Evolutionary conservation across 2,797 vertebrate genomes (phyloP), one percentile per base, ranked within the genome.

Genomic region (Sebastes hopkinsi): DNA sequence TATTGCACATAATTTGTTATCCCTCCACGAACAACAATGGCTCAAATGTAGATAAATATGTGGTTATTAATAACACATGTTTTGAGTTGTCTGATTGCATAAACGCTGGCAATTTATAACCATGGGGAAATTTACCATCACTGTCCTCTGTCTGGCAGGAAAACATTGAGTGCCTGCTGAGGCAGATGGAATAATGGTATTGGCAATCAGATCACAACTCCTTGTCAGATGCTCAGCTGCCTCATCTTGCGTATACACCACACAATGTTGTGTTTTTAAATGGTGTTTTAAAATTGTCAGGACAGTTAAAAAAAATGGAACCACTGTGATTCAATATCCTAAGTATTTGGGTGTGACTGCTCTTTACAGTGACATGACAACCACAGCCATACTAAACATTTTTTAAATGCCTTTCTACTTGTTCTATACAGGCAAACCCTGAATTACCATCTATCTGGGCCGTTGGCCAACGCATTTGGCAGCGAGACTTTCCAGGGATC

Each of bases 381-480:
- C 20, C 16, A 7, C 27, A 32, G 67, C 34, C 3, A 52, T 42
- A 2, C 25, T 65, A 8, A 81, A 46, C 2, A 10, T 46, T 76
- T 82, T 22, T 77, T 14, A 81, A 30, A 72, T 69, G 34, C 29
- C 27, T 83, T 29, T 79, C 22, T 25, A 6, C 20, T 80, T 79
- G 46, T 72, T 80, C 32, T 79, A 10, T 89, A 36, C 91, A 99
- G 98, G 97, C 98, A 67, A 98, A 97, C 82, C 96, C 96, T 25
- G 98, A 99, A 64, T 94, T 99, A 70, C 89, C 95, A 14, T 97
- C 96, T 2, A 94, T 99, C 75, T 99, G 99, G 99, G 95, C 97
- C 0, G 98, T 99, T 25, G 99, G 98, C 73, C 98, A 99, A 27
- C 95, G 93, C 55, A 99, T 99, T 91, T 99, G 99, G 98, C 99